Evolutionary conservation across 2,888 invertebrate species (phyloP).

Genomic region (Tetragnatha montana): DNA sequence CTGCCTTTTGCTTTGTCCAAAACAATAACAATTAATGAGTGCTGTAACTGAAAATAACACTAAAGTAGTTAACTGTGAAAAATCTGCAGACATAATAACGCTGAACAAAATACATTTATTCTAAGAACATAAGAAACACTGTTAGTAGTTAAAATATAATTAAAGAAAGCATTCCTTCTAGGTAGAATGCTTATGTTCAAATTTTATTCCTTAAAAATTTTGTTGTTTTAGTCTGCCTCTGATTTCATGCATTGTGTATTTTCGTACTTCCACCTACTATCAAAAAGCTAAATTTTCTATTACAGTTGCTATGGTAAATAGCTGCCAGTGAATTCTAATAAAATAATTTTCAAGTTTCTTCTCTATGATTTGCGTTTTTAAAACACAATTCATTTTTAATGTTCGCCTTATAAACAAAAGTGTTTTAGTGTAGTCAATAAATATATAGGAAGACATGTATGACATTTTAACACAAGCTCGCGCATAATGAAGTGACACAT

Average conservation of each 20-base stretch:
- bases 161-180: no score
- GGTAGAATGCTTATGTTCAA: no score
- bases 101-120: no score
- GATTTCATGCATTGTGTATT: conserved; percentile 4
- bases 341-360: conserved; percentile 41
- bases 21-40: no score
- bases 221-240: neutral
- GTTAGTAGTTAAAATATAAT: no score
- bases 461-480: conserved; percentile 58
- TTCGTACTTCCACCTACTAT: conserved; percentile 22
- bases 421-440: conserved; percentile 20
- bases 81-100: no score
- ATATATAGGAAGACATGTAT: conserved; percentile 61
- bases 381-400: conserved; percentile 9
- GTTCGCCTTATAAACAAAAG: conserved; percentile 13
- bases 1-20: no score
- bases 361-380: conserved; percentile 30
- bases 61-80: no score
- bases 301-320: conserved; percentile 59
- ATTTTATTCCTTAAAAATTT: no score
- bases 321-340: conserved; percentile 66
- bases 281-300: conserved; percentile 48
- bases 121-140: no score
- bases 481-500: conserved; percentile 34
- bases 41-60: no score